Conservation (phyloP, 2,888 invertebrate species). For the Drosophila mercatorum region DNA sequence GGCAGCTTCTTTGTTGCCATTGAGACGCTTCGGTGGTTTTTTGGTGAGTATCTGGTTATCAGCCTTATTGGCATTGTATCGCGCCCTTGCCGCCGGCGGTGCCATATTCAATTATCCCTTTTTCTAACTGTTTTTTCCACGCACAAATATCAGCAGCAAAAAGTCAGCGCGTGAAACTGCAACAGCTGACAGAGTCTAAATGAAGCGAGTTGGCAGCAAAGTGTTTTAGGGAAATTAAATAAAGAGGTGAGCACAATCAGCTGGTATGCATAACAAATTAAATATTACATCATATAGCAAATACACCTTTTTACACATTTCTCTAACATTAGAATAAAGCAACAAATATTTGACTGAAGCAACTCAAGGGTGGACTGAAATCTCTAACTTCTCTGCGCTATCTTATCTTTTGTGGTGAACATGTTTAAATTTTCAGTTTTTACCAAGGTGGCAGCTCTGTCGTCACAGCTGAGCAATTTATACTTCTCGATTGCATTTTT, state of each 20-base stretch:
- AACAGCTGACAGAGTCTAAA: constrained; percentile 37
- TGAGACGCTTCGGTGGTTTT: constrained; percentile 79
- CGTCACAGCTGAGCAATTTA: constrained; percentile 37
- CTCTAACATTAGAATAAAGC: not conserved
- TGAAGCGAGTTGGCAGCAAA: constrained; percentile 46
- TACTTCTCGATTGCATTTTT: constrained; percentile 35
- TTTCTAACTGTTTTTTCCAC: constrained; percentile 20
- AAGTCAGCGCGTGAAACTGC: constrained; percentile 40
- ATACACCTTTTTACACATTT: not conserved
- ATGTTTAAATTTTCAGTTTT: not conserved
- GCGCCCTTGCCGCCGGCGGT: constrained; percentile 83
- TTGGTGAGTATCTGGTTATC: constrained; percentile 81
- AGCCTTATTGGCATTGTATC: constrained; percentile 84
- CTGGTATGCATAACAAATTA: not conserved
- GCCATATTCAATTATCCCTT: constrained; percentile 68
- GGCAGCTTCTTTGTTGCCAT: constrained; percentile 48
- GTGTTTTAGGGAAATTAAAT: not conserved
- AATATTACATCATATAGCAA: not conserved
- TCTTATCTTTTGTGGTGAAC: not conserved
- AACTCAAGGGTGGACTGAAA: not conserved
- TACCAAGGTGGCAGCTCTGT: constrained; percentile 25
- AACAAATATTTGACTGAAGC: not conserved
- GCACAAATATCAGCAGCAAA: constrained; percentile 11
- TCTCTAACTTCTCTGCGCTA: not conserved
- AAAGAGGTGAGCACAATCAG: not conserved